Percentiles rank a stretch among this genome's conserved stretches.
phyloP scores from a whole-genome alignment of 2,888 invertebrate genomes.

The Cryptus armator region DNA sequence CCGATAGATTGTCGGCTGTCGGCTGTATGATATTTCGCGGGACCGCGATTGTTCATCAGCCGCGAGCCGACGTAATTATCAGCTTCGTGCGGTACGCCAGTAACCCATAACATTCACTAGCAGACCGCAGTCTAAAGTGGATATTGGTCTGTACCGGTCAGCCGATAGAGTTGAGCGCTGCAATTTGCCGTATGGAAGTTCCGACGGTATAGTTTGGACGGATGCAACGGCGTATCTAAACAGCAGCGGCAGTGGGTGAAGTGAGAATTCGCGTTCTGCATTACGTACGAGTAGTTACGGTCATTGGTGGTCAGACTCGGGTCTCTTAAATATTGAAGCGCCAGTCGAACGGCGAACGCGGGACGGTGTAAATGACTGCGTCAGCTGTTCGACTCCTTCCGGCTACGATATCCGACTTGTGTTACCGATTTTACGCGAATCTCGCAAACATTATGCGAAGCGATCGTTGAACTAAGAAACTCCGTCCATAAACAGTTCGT shows the following conservation, averaged over 20 bases:
- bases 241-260: conserved; percentile 5
- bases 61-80: conserved; percentile 18
- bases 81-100: conserved; percentile 35
- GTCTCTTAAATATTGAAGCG: conserved; percentile 44
- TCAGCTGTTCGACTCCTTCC: conserved; percentile 1
- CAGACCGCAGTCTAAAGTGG: conserved; percentile 34
- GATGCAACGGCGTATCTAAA: conserved; percentile 11
- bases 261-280: conserved; percentile 20
- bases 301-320: conserved; percentile 41
- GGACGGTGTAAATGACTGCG: conserved; percentile 11
- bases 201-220: conserved; percentile 7
- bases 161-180: conserved; percentile 35
- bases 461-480: background rate
- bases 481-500: background rate
- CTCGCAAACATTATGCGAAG: background rate
- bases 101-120: conserved; percentile 34
- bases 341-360: background rate
- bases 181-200: conserved; percentile 39
- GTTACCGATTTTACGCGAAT: background rate
- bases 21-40: background rate
- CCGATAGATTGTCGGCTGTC: background rate
- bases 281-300: conserved; percentile 41
- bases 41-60: conserved; percentile 21
- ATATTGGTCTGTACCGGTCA: conserved; percentile 44
- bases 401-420: background rate